Evolutionary conservation across 2,797 vertebrate genomes (phyloP).

Genomic region (Hyperoplus immaculatus): DNA sequence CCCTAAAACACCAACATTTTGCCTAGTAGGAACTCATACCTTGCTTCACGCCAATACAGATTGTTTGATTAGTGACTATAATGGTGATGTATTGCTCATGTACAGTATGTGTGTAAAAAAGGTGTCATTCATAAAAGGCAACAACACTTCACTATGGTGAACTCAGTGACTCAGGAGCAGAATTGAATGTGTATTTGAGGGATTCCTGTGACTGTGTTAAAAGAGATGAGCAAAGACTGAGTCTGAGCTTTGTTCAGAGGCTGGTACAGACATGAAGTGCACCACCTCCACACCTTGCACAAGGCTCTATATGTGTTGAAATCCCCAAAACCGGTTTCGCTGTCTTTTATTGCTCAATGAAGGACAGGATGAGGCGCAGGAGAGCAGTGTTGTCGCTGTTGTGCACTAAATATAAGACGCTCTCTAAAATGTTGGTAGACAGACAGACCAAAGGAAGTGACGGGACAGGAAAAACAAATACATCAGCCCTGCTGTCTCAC

Average conservation of each 20-base stretch:
- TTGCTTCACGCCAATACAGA: slow-evolving; percentile 22
- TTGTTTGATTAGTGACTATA: slow-evolving; percentile 25
- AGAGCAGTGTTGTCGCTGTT: slow-evolving; percentile 57
- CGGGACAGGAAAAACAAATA: slow-evolving; percentile 75
- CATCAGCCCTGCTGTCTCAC: slow-evolving; percentile 75
- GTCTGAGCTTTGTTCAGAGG: not conserved
- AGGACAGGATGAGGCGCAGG: slow-evolving; percentile 42
- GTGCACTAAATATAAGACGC: slow-evolving; percentile 69
- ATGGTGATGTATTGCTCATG: not conserved
- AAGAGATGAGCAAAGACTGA: not conserved
- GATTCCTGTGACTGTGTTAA: not conserved
- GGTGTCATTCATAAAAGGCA: not conserved
- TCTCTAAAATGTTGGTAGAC: slow-evolving; percentile 60
- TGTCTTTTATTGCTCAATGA: not conserved
- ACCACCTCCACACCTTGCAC: slow-evolving; percentile 41
- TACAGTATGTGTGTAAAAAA: not conserved
- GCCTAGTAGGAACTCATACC: slow-evolving; percentile 8
- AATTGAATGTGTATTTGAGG: not conserved
- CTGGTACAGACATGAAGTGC: slow-evolving; percentile 41
- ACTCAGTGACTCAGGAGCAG: too few relatives aligned
- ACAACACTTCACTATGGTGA: not conserved
- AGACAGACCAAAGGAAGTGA: slow-evolving; percentile 60
- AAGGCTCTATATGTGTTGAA: slow-evolving; percentile 20
- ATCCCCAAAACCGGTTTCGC: slow-evolving; percentile 10
- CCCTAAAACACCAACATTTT: not conserved